A percentile compares a stretch with the other conserved stretches of the same genome.
phyloP scores from a whole-genome alignment of 2,797 vertebrate genomes.

The Erithacus rubecula region DNA sequence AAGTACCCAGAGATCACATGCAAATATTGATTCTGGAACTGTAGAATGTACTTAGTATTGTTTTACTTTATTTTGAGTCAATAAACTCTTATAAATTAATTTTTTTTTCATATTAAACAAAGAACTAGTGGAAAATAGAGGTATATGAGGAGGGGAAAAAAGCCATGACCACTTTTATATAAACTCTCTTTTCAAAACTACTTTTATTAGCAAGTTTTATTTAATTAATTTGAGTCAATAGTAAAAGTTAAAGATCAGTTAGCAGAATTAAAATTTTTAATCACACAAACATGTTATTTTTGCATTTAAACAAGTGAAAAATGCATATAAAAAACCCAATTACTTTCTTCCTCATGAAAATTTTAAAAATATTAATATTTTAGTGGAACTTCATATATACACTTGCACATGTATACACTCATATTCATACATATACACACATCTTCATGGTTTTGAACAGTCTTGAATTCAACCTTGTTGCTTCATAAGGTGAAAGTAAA shows the following conservation, averaged over 20 bases:
- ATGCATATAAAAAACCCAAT: fast-evolving
- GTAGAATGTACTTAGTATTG: not conserved
- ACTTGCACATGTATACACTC: not conserved
- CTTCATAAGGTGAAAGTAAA: not conserved
- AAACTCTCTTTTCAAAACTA: not conserved
- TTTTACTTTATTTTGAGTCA: not conserved
- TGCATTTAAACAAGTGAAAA: not conserved
- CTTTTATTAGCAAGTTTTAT: not conserved
- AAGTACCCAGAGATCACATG: not conserved
- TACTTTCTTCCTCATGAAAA: fast-evolving
- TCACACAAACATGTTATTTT: not conserved
- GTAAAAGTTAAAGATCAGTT: not conserved
- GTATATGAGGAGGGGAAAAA: not conserved
- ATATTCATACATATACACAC: fast-evolving
- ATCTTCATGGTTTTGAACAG: not conserved
- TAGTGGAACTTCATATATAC: not conserved
- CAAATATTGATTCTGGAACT: not conserved
- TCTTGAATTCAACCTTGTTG: not conserved
- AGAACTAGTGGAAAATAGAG: not conserved
- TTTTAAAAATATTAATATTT: not conserved
- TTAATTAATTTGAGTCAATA: not conserved
- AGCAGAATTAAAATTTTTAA: not conserved
- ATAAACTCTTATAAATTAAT: not conserved
- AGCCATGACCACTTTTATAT: fast-evolving
- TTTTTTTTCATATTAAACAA: not conserved